Conservation (phyloP, 2,888 invertebrate species). For the Apocheima hispidaria region DNA sequence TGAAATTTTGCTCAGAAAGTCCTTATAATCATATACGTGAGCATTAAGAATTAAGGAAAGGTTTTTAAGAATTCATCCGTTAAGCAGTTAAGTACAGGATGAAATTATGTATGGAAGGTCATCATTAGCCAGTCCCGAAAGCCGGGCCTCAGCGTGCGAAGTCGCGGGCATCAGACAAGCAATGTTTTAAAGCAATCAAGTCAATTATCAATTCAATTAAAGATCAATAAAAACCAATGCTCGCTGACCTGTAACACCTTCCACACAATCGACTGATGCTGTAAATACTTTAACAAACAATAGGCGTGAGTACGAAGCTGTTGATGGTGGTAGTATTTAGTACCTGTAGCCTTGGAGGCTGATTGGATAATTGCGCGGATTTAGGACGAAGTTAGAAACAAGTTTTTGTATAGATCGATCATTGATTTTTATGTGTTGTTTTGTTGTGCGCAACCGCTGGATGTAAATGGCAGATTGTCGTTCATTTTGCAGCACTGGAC, state of each 20-base stretch:
- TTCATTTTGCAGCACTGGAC: no score
- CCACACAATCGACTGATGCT: constrained; percentile 40
- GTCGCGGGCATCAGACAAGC: background rate
- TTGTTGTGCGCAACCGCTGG: no score
- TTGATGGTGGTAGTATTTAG: background rate
- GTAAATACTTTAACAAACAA: constrained; percentile 21
- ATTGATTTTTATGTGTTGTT: background rate
- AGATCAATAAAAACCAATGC: constrained; percentile 23
- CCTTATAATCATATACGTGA: no score
- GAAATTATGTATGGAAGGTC: no score
- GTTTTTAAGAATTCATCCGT: no score
- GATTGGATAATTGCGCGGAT: constrained; percentile 59
- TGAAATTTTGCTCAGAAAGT: no score
- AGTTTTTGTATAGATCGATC: background rate
- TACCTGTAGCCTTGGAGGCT: constrained; percentile 43
- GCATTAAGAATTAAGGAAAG: no score
- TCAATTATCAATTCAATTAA: constrained; percentile 25
- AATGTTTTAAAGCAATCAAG: constrained; percentile 6
- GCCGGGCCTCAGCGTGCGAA: no score
- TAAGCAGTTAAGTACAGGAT: no score
- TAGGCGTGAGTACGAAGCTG: constrained; percentile 43
- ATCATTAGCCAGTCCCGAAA: no score
- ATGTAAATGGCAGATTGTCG: no score
- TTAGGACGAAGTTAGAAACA: constrained; percentile 54
- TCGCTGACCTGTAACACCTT: constrained; percentile 23